Evolutionary conservation across 2,888 invertebrate species (phyloP).

Genomic region (Phalera bucephala): DNA sequence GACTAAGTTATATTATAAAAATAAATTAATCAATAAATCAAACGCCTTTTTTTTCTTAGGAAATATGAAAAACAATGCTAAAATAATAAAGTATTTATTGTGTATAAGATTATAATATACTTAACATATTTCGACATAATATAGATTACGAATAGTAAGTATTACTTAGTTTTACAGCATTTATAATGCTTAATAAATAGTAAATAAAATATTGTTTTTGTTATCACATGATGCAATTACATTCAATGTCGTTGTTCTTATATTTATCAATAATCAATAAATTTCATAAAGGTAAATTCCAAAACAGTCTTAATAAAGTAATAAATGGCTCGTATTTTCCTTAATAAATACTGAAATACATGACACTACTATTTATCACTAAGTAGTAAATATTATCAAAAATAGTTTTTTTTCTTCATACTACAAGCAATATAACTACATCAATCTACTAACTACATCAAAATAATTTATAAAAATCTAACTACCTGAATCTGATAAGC

Average conservation of each 20-base stretch:
- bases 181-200: conserved; percentile 46
- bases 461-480: too few species aligned
- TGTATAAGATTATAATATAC: too few species aligned
- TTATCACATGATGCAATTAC: conserved; percentile 31
- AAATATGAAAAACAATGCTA: conserved; percentile 11
- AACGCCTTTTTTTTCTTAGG: not conserved
- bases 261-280: too few species aligned
- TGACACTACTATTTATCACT: conserved; percentile 17
- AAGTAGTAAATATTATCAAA: conserved; percentile 5
- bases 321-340: conserved; percentile 27
- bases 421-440: conserved; percentile 11
- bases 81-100: conserved; percentile 1
- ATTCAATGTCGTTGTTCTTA: conserved; percentile 4
- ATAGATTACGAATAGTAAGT: conserved; percentile 12
- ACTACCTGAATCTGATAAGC: not conserved
- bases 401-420: not conserved
- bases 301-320: conserved; percentile 32
- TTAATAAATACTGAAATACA: conserved; percentile 18
- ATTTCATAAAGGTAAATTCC: not conserved
- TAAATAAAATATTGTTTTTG: conserved; percentile 36
- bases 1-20: conserved; percentile 19
- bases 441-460: too few species aligned
- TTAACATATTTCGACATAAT: conserved; percentile 6
- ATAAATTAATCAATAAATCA: conserved; percentile 1
- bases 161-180: conserved; percentile 38